A percentile compares a stretch with the other conserved stretches of the same genome.
Conservation (phyloP, 2,113 vertebrate species). For the Zeus faber region DNA sequence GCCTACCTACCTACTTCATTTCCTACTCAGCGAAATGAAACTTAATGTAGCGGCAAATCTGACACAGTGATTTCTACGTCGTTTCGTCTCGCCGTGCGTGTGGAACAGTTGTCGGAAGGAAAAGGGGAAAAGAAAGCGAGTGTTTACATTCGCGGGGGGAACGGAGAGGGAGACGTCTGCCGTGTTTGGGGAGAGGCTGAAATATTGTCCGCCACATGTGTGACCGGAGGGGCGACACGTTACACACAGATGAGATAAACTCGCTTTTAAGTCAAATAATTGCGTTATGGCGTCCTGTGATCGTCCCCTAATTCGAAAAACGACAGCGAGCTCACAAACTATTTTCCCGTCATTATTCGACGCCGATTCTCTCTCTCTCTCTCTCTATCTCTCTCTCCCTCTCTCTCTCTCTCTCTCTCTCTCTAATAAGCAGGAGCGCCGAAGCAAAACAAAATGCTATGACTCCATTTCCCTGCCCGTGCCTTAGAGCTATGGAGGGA, state of each 20-base stretch:
- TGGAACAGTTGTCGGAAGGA: no score
- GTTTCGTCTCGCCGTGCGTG: slow-evolving; percentile 37
- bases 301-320: slow-evolving; percentile 75
- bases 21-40: slow-evolving; percentile 64
- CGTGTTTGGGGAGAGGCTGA: neutral
- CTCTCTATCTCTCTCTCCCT: slow-evolving; percentile 62
- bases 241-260: slow-evolving; percentile 49
- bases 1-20: slow-evolving; percentile 40
- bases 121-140: slow-evolving; percentile 56
- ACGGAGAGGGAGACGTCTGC: neutral
- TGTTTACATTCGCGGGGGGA: slow-evolving; percentile 55
- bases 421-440: slow-evolving; percentile 75
- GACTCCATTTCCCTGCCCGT: slow-evolving; percentile 73
- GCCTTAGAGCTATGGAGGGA: slow-evolving; percentile 74
- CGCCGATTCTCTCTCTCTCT: slow-evolving; percentile 63
- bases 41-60: slow-evolving; percentile 74
- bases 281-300: slow-evolving; percentile 76
- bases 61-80: slow-evolving; percentile 73
- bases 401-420: slow-evolving; percentile 60
- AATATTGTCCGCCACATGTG: neutral
- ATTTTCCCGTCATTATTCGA: slow-evolving; percentile 78
- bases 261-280: slow-evolving; percentile 76
- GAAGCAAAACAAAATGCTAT: slow-evolving; percentile 74
- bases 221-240: slow-evolving; percentile 34
- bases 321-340: slow-evolving; percentile 73